Evolutionary conservation across 2,888 invertebrate genomes (phyloP).

Genomic region (Nebria brevicollis): DNA sequence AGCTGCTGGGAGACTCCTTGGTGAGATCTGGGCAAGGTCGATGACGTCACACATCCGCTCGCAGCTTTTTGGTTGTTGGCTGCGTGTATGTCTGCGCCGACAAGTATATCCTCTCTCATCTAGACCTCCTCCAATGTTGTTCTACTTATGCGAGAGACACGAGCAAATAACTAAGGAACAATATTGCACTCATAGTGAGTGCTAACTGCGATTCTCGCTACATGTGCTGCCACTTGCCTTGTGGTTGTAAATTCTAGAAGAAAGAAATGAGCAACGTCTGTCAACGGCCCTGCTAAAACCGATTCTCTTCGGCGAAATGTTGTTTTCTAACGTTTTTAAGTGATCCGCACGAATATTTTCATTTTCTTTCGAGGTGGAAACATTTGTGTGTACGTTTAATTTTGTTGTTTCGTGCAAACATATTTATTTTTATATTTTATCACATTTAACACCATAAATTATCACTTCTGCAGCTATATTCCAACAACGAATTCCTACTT

Average conservation of each 20-base stretch:
- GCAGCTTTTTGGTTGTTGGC: conserved; percentile 52
- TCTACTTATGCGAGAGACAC: neutral
- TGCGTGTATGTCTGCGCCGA: neutral
- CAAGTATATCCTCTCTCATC: neutral
- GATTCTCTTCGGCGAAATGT: too few species aligned
- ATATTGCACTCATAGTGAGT: neutral
- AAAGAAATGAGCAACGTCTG: neutral
- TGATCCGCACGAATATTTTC: neutral
- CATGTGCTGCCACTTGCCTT: neutral
- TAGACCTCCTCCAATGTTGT: conserved; percentile 1
- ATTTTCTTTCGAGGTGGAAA: neutral
- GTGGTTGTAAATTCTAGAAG: neutral
- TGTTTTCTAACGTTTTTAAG: neutral
- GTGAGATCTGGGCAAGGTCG: conserved; percentile 50
- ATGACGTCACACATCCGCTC: conserved; percentile 55
- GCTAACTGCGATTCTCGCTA: neutral
- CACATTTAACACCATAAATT: neutral
- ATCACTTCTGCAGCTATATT: conserved; percentile 1
- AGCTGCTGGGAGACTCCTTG: conserved; percentile 18
- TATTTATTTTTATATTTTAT: neutral
- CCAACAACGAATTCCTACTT: neutral
- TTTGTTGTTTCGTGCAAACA: neutral
- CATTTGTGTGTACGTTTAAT: neutral
- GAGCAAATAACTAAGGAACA: neutral
- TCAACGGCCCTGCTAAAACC: neutral